phyloP scores from a whole-genome alignment of 2,797 vertebrate species.

The Chaenodraco wilsoni region DNA sequence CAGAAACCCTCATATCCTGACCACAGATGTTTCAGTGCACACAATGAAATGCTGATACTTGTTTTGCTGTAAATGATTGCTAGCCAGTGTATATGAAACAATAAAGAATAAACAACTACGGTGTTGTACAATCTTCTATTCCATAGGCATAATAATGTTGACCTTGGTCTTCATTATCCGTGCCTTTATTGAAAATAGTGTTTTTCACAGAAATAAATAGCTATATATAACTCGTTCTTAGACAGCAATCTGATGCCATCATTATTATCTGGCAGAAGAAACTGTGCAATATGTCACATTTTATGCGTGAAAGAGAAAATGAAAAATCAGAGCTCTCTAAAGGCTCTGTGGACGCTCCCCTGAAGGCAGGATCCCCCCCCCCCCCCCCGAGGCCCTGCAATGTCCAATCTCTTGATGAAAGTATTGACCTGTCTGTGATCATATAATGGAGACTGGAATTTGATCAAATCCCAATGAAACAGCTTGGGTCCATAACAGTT shows the following conservation, averaged over 20 bases:
- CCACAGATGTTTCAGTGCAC: not conserved
- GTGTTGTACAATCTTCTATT: not conserved
- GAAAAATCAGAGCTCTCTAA: constrained; percentile 26
- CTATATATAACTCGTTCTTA: not conserved
- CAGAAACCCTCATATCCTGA: not conserved
- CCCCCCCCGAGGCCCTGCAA: constrained; percentile 27
- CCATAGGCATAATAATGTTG: not conserved
- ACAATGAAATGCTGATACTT: not conserved
- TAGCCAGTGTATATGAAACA: constrained; percentile 3
- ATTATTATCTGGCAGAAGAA: constrained; percentile 31
- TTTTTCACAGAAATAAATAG: not conserved
- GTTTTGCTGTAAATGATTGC: not conserved
- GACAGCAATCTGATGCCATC: constrained; percentile 1
- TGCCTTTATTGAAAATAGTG: constrained; percentile 5
- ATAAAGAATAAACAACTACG: not conserved
- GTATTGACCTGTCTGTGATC: constrained; percentile 58
- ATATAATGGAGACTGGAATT: constrained; percentile 43
- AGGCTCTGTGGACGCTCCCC: constrained; percentile 14
- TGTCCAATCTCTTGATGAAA: constrained; percentile 60
- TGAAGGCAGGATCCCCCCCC: constrained; percentile 9
- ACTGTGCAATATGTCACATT: constrained; percentile 23
- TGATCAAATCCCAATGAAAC: constrained; percentile 39
- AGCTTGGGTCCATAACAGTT: constrained; percentile 30
- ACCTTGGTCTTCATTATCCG: constrained; percentile 21
- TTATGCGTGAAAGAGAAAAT: constrained; percentile 20